Conservation (phyloP, 2,113 vertebrate genomes). For the Hymenochirus boettgeri region DNA sequence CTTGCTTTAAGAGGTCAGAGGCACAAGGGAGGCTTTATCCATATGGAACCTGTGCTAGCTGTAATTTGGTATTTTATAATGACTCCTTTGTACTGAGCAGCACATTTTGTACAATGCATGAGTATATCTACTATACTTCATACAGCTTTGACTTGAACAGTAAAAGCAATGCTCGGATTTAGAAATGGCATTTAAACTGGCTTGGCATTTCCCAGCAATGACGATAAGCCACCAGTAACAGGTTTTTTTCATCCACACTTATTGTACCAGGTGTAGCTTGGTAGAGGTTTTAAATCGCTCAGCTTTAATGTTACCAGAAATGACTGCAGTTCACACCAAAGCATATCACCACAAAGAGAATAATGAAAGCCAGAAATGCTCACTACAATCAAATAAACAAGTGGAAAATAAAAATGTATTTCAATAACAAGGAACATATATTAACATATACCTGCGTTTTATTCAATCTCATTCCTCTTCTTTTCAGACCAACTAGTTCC, state of each 20-base stretch:
- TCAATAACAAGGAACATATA: too few relatives aligned
- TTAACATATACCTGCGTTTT: too few relatives aligned
- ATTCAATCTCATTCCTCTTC: too few relatives aligned
- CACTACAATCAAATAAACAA: not conserved
- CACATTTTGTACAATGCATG: not conserved
- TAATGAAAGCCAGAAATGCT: not conserved
- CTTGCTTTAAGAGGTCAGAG: too few relatives aligned
- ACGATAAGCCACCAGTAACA: not conserved
- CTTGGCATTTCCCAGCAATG: not conserved
- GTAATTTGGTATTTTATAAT: too few relatives aligned
- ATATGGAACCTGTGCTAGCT: too few relatives aligned
- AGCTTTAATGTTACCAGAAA: not conserved
- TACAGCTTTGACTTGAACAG: not conserved
- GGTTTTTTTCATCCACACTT: not conserved
- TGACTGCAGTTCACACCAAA: not conserved
- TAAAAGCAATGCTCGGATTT: not conserved
- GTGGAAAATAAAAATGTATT: too few relatives aligned
- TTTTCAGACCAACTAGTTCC: too few relatives aligned
- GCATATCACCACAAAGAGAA: not conserved
- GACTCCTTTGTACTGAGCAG: too few relatives aligned
- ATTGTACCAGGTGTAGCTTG: not conserved
- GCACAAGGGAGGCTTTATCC: too few relatives aligned
- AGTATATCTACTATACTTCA: not conserved
- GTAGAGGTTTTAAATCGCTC: slow-evolving; percentile 1
- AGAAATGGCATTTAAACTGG: not conserved